These are phyloP conservation scores for Heliocidaris erythrogramma DNA, from an alignment of 35 echinoderm and acorn worm species.

Conservation along the genomic window DNA sequence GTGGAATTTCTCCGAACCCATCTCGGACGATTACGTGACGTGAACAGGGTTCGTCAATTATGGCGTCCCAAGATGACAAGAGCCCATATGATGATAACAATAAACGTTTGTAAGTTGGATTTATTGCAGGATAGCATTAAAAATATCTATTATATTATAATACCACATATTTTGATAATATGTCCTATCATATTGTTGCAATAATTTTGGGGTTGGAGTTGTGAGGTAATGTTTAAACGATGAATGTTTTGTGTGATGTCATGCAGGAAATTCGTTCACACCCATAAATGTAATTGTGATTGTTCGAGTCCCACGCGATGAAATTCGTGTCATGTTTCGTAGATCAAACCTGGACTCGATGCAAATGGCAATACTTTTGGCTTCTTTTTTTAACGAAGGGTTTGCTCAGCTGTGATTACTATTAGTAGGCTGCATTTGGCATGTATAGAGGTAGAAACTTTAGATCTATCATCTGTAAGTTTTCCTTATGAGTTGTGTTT, in stretches of 20 bases:
- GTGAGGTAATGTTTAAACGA: too few species aligned
- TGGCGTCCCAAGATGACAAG: slow-evolving; percentile 30
- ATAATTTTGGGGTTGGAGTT: not conserved
- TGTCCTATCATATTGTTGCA: not conserved
- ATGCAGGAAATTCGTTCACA: slow-evolving; percentile 30
- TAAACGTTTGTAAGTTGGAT: slow-evolving; percentile 8
- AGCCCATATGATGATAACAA: slow-evolving; percentile 2
- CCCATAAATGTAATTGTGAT: not conserved
- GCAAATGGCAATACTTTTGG: too few species aligned
- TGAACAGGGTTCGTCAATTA: not conserved
- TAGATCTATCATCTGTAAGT: too few species aligned
- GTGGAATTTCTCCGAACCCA: not conserved
- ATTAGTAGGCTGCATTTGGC: too few species aligned
- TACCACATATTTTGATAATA: not conserved
- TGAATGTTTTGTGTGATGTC: not conserved
- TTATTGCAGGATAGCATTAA: not conserved
- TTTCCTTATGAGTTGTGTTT: too few species aligned
- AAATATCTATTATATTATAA: not conserved
- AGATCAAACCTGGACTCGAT: too few species aligned
- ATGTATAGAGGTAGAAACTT: too few species aligned
- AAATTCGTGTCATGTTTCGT: not conserved
- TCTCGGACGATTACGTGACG: slow-evolving; percentile 12
- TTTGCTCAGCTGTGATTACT: too few species aligned
- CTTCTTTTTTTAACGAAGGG: too few species aligned
- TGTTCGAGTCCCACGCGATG: not conserved